Evolutionary conservation across 2,797 vertebrate genomes (phyloP).

Genomic region (Sebastes goodei): DNA sequence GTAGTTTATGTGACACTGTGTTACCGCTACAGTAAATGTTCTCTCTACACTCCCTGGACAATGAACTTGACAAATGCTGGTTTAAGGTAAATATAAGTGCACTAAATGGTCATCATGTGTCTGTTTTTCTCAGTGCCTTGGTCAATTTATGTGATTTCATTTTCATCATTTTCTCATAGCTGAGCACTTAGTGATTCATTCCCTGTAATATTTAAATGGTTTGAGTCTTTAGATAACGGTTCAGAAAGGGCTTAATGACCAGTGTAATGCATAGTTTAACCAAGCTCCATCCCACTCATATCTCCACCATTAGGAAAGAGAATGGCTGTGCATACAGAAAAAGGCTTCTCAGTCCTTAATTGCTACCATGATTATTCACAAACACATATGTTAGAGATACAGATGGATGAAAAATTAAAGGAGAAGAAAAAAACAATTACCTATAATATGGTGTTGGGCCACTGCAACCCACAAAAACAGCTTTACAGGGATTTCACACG

Average conservation of each 20-base stretch:
- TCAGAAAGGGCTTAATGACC: conserved; percentile 18
- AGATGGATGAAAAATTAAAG: neutral
- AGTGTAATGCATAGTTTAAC: conserved; percentile 2
- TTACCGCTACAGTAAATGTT: neutral
- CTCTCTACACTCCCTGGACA: neutral
- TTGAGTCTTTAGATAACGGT: conserved; percentile 24
- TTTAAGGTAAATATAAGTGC: neutral
- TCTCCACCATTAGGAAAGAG: neutral
- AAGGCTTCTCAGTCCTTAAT: neutral
- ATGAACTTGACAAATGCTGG: neutral
- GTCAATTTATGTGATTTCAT: neutral
- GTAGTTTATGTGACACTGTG: conserved; percentile 1
- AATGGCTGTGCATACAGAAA: neutral
- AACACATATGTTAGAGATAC: neutral
- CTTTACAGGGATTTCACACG: neutral
- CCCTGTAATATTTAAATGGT: neutral
- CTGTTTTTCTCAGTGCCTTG: neutral
- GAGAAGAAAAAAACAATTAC: neutral
- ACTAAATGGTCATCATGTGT: neutral
- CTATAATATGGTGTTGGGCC: neutral
- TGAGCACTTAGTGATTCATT: neutral
- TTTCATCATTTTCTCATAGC: conserved; percentile 1
- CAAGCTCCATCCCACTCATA: neutral
- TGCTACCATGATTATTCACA: neutral
- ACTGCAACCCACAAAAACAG: neutral